Conservation (phyloP, 2,113 vertebrate genomes). For the Murina feae region DNA sequence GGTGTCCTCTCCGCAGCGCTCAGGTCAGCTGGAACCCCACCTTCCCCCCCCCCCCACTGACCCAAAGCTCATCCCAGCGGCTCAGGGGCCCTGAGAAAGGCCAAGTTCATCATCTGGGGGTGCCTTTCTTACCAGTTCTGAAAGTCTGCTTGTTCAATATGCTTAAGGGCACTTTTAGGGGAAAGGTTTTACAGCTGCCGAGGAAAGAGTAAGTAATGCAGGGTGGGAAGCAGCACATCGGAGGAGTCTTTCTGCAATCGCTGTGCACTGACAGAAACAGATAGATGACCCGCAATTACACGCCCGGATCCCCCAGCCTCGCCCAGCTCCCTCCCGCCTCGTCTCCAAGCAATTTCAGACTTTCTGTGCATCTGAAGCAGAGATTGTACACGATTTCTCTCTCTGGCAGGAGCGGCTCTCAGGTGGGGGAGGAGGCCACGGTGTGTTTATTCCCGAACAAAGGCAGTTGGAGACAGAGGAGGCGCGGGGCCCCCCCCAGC, state of each 20-base stretch:
- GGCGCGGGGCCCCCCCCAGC: not conserved
- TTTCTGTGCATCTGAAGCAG: conserved; percentile 65
- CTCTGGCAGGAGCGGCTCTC: conserved; percentile 42
- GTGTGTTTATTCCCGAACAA: conserved; percentile 69
- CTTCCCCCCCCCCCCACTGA: no score
- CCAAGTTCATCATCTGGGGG: not conserved
- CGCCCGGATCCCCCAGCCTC: not conserved
- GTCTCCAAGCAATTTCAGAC: conserved; percentile 69
- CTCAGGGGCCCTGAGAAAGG: not conserved
- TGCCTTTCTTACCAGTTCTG: not conserved
- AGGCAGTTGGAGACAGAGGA: conserved; percentile 49
- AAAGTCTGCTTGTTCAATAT: not conserved
- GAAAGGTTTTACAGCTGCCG: conserved; percentile 34
- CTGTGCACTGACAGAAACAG: conserved; percentile 34
- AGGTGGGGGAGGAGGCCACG: conserved; percentile 31
- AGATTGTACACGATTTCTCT: conserved; percentile 55
- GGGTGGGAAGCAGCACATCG: not conserved
- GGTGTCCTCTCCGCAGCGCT: not conserved
- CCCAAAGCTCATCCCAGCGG: not conserved
- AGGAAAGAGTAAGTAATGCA: conserved; percentile 43
- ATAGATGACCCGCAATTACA: conserved; percentile 70
- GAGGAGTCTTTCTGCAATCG: not conserved
- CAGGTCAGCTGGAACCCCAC: not conserved
- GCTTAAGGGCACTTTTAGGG: conserved; percentile 27
- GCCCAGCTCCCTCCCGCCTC: conserved; percentile 5